phyloP scores from a whole-genome alignment of 2,113 vertebrate species.

The Odontesthes bonariensis region DNA sequence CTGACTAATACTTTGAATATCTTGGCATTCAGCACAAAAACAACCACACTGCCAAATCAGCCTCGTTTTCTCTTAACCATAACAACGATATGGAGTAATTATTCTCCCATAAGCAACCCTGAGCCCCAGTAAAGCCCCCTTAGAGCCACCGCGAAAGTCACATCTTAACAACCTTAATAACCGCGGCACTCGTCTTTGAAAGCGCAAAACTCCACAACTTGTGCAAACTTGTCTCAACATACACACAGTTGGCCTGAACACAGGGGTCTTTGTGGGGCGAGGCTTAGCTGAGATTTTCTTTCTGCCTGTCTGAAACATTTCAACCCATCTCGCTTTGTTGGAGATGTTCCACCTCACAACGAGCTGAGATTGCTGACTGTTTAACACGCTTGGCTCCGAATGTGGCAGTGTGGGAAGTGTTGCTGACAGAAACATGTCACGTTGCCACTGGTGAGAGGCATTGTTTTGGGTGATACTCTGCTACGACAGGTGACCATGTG shows the following conservation, averaged over 20 bases:
- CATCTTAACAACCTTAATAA: slow-evolving; percentile 70
- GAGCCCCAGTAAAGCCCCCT: slow-evolving; percentile 51
- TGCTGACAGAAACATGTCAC: slow-evolving; percentile 70
- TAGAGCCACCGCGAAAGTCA: slow-evolving; percentile 67
- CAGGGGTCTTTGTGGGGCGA: slow-evolving; percentile 72
- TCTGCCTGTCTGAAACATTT: slow-evolving; percentile 65
- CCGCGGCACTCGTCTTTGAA: slow-evolving; percentile 64
- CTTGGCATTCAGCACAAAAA: slow-evolving; percentile 58
- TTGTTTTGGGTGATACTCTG: slow-evolving; percentile 58
- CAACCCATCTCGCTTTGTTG: slow-evolving; percentile 54
- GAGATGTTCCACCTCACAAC: slow-evolving; percentile 54
- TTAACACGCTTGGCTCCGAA: slow-evolving; percentile 58
- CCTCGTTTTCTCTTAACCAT: slow-evolving; percentile 48
- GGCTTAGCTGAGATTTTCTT: slow-evolving; percentile 59
- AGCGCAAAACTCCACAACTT: slow-evolving; percentile 67
- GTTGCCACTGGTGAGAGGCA: slow-evolving; percentile 51
- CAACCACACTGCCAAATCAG: slow-evolving; percentile 54
- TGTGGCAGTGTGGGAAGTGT: slow-evolving; percentile 55
- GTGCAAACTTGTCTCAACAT: slow-evolving; percentile 75
- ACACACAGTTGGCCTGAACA: slow-evolving; percentile 63
- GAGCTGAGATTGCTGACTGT: slow-evolving; percentile 59
- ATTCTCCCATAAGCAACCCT: slow-evolving; percentile 48
- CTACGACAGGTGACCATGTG: slow-evolving; percentile 65
- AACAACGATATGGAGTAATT: slow-evolving; percentile 56
- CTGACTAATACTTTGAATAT: slow-evolving; percentile 48